Evolutionary conservation across 1,140 invertebrate genomes (phyloP).

Genomic region (Drosophila nigrodunni): DNA sequence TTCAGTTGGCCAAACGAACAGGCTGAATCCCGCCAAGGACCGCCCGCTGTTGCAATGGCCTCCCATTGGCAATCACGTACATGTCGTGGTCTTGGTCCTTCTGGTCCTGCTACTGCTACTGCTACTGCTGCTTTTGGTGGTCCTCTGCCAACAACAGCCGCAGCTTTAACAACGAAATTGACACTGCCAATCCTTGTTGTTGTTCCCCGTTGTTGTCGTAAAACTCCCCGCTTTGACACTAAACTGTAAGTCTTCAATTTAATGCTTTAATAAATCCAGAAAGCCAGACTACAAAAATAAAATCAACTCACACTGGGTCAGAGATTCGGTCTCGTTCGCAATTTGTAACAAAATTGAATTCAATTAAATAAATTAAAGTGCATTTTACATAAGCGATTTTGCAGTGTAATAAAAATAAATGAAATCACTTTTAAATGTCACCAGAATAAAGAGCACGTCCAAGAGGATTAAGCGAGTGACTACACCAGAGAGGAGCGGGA

Average conservation of each 20-base stretch:
- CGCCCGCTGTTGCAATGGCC: constrained; percentile 68
- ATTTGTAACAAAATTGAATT: constrained; percentile 76
- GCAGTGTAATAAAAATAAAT: constrained; percentile 56
- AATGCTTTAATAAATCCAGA: constrained; percentile 78
- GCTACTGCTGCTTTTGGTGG: constrained; percentile 8
- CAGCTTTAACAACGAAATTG: constrained; percentile 68
- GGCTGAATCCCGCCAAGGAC: constrained; percentile 24
- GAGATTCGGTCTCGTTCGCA: constrained; percentile 45
- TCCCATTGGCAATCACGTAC: constrained; percentile 67
- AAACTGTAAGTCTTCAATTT: constrained; percentile 76
- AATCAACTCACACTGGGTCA: constrained; percentile 11
- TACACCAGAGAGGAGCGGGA: neutral
- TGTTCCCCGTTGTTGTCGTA: constrained; percentile 42
- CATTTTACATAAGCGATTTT: constrained; percentile 69
- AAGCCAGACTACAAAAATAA: constrained; percentile 19
- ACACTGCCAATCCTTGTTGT: constrained; percentile 55
- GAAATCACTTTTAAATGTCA: constrained; percentile 64
- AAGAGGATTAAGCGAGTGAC: constrained; percentile 9
- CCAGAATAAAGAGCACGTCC: constrained; percentile 28
- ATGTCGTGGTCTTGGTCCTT: constrained; percentile 45
- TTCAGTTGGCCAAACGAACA: constrained; percentile 55
- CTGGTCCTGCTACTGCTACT: neutral
- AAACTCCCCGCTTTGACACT: constrained; percentile 60
- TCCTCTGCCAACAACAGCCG: constrained; percentile 51
- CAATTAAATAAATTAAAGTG: constrained; percentile 82